Percentiles rank a stretch among this genome's conserved stretches.
Conservation (phyloP, 2,888 invertebrate species). For the Pseudeuparius sepicola region DNA sequence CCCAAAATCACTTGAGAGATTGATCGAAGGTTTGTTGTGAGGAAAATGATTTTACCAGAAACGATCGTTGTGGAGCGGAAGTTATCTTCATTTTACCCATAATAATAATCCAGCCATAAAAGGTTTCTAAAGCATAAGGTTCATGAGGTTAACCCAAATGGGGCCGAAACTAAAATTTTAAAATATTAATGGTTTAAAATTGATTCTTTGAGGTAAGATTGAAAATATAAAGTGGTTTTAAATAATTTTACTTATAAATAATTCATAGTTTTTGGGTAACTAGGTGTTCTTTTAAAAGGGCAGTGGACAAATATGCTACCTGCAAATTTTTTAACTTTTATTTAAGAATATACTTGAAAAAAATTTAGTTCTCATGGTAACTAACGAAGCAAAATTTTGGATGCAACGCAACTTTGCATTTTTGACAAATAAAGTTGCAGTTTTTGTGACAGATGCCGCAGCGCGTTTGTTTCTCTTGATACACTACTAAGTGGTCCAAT, state of each 20-base stretch:
- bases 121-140: too few species aligned
- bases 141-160: conserved; percentile 3
- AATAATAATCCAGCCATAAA: too few species aligned
- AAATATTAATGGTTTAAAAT: conserved; percentile 1
- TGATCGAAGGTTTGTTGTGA: too few species aligned
- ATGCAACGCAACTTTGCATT: conserved; percentile 13
- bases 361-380: conserved; percentile 1
- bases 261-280: background rate
- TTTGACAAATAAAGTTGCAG: conserved; percentile 12
- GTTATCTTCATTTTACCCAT: too few species aligned
- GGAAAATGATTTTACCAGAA: too few species aligned
- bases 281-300: conserved; percentile 1
- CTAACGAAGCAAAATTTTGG: conserved; percentile 5
- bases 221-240: conserved; percentile 1
- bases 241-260: conserved; percentile 2
- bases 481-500: too few species aligned
- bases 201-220: background rate
- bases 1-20: too few species aligned
- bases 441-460: conserved; percentile 3
- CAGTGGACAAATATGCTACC: conserved; percentile 1
- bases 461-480: too few species aligned
- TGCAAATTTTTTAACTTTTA: background rate
- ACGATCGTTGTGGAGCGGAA: too few species aligned
- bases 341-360: background rate
- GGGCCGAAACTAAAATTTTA: conserved; percentile 1